Conservation (phyloP, 2,888 invertebrate species). For the Lepidocyrtinus sp. region DNA sequence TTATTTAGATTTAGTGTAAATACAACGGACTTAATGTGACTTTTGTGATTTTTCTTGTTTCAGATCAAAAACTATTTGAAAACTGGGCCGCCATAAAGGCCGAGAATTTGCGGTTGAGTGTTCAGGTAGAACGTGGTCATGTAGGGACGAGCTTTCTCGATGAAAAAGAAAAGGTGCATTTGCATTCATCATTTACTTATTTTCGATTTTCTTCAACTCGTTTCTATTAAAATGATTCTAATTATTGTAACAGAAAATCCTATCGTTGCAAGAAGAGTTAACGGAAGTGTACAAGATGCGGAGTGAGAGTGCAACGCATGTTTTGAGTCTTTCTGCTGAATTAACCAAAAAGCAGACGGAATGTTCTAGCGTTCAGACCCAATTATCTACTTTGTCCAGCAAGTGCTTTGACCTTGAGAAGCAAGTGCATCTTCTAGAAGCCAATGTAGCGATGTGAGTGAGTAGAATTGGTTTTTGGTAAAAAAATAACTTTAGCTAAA, state of each 20-base stretch:
- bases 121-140: conserved; percentile 87
- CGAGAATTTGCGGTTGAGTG: conserved; percentile 88
- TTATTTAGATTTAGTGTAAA: not conserved
- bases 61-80: conserved; percentile 91
- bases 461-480: too few species aligned
- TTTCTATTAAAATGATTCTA: conserved; percentile 22
- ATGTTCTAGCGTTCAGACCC: conserved; percentile 72
- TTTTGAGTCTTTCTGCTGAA: conserved; percentile 89
- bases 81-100: conserved; percentile 83
- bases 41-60: conserved; percentile 35
- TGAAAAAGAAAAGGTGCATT: conserved; percentile 70
- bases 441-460: too few species aligned
- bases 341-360: conserved; percentile 89
- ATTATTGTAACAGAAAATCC: conserved; percentile 86
- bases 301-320: conserved; percentile 94
- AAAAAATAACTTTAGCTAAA: too few species aligned
- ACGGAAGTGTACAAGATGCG: conserved; percentile 90
- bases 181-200: not conserved
- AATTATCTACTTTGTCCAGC: conserved; percentile 65
- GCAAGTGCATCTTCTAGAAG: conserved; percentile 64
- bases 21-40: not conserved
- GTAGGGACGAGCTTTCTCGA: conserved; percentile 70
- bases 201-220: not conserved
- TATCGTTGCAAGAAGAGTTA: conserved; percentile 91
- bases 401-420: conserved; percentile 68